These are phyloP conservation scores for Lagenorhynchus albirostris DNA, from an alignment of 2,113 vertebrate species.

Conservation along the genomic window DNA sequence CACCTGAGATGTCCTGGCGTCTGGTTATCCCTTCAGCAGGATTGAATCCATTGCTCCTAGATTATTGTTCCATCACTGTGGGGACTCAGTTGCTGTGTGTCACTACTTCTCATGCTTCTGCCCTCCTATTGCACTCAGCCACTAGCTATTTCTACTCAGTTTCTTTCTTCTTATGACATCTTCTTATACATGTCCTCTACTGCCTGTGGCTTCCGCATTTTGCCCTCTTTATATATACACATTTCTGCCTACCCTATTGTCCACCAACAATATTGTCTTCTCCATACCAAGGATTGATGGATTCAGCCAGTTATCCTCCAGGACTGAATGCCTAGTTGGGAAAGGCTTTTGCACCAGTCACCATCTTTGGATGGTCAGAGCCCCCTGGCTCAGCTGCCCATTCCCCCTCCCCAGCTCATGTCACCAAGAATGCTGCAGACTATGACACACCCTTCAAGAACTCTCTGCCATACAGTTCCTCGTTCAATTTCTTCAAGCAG, in stretches of 20 bases:
- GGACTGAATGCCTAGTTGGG: background rate
- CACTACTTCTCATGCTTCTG: background rate
- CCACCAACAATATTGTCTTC: background rate
- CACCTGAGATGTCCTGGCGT: background rate
- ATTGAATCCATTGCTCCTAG: background rate
- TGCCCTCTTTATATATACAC: background rate
- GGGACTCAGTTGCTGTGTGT: background rate
- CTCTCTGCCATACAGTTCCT: too few species aligned
- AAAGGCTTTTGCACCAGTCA: background rate
- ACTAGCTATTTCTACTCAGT: background rate
- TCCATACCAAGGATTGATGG: background rate
- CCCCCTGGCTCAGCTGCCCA: too few species aligned
- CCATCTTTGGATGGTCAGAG: background rate
- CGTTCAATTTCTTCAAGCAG: background rate
- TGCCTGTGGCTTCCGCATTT: background rate
- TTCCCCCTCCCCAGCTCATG: background rate
- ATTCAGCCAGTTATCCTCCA: background rate
- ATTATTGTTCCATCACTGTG: background rate
- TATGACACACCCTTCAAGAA: background rate
- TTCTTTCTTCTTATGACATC: background rate
- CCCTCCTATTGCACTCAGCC: background rate
- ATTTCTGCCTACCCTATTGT: background rate
- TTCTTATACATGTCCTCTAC: background rate
- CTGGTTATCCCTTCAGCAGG: background rate
- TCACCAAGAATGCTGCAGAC: background rate